Evolutionary conservation across 2,888 invertebrate species (phyloP), one percentile per base, ranked within the genome.

Genomic region (Andrena flavipes): DNA sequence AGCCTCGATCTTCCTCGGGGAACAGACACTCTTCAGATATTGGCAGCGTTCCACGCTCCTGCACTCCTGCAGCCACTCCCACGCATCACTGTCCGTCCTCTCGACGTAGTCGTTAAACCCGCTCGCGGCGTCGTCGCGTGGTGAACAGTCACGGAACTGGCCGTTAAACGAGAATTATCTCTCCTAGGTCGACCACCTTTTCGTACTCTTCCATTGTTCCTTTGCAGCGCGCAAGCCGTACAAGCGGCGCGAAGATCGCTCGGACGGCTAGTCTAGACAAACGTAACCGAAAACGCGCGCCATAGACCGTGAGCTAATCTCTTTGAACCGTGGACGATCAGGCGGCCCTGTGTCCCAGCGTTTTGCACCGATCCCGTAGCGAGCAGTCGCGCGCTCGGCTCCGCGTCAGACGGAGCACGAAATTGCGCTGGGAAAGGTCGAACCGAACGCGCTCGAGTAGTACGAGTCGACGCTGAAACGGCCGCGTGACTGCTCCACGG

Each of bases 21-120:
- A 74, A 68, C 60, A 76, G 85, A 84, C 76, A 51, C 82, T 87
- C 82, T 81, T 76, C 85, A 76, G 84, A 81, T 86, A 84, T 89
- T 89, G 89, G 88, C 87, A 85, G 77, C 56, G 78, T 79, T 89
- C 89, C 89, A 87, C 84, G 68, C 51, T 65, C 62, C 63, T 68
- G 73, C 80, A 65, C 42, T 16, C 42, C 4, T 42, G 42, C 13
- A 42, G 71, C 83, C 73, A 62, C 76, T 85, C 72, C 82, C 77
- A 83, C 75, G 80, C 84, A 74, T 81, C 77, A 81, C 73, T 54
- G 54, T 23, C 54, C 33, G 26, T 7, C 63, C 16, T 1, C 16
- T 23, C 13, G 48, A 26, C 20, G 51, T 56, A 48, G 81, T 75
- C 75, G 79, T 79, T 82, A 86, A 86, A 86, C 83, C 78, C 72